A percentile compares a stretch with the other conserved stretches of the same genome.
Conservation (phyloP, 2,888 invertebrate species). For the Plebejus anna region DNA sequence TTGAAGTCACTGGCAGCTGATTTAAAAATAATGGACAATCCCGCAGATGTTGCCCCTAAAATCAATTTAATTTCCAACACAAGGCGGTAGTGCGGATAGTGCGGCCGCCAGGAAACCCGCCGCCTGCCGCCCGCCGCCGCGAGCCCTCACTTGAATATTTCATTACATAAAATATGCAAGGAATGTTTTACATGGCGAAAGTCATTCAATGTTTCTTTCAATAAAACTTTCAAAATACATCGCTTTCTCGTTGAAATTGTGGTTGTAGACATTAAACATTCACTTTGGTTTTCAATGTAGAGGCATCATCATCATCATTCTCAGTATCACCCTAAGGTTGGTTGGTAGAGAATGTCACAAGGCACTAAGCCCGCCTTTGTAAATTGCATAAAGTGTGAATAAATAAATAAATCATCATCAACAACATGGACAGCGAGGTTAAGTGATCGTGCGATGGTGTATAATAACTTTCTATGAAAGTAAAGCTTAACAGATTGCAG, state of each 20-base stretch:
- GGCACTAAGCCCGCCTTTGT: too few species aligned
- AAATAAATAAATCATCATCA: too few species aligned
- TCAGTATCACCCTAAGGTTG: too few species aligned
- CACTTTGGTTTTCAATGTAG: neutral
- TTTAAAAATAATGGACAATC: neutral
- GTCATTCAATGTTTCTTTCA: slow-evolving; percentile 26
- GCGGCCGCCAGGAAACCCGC: neutral
- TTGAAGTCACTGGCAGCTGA: neutral
- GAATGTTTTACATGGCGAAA: slow-evolving; percentile 27
- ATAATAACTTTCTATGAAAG: neutral
- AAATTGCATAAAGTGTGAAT: too few species aligned
- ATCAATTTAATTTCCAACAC: slow-evolving; percentile 23
- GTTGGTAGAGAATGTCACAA: too few species aligned
- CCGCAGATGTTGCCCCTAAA: neutral
- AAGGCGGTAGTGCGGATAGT: neutral
- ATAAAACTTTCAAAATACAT: slow-evolving; percentile 20
- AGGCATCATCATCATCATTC: neutral
- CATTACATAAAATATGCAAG: slow-evolving; percentile 27
- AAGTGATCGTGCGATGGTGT: neutral
- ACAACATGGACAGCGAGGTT: neutral
- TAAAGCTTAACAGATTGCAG: neutral
- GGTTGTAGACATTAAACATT: neutral
- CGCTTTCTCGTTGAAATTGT: neutral
- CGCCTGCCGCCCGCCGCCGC: neutral
- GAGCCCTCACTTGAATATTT: slow-evolving; percentile 25